Percentiles rank a stretch among this genome's conserved stretches.
These are phyloP conservation scores for Ellobium chinense DNA, from an alignment of 2,888 invertebrate species.

Conservation along the genomic window DNA sequence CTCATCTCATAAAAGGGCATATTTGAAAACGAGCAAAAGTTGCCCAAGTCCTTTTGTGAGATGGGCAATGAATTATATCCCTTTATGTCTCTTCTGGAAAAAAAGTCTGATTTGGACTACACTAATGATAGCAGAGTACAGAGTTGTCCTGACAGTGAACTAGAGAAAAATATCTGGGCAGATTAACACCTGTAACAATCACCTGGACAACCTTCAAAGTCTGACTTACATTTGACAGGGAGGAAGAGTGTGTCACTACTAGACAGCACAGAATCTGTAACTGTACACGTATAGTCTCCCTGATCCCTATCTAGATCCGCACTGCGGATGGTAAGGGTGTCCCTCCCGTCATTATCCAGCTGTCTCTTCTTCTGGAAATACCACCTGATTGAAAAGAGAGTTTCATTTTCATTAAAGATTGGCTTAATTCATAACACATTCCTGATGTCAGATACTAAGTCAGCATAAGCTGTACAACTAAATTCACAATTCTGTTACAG, in stretches of 20 bases:
- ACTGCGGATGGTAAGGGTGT: neutral
- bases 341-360: neutral
- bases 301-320: neutral
- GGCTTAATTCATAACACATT: neutral
- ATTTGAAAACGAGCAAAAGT: too few relatives aligned
- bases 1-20: too few relatives aligned
- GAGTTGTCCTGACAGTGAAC: too few relatives aligned
- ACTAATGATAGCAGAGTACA: too few relatives aligned
- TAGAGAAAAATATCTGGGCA: too few relatives aligned
- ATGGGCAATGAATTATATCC: too few relatives aligned
- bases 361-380: neutral
- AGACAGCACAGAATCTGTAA: neutral
- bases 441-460: neutral
- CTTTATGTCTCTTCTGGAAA: too few relatives aligned
- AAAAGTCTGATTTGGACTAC: too few relatives aligned
- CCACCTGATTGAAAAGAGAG: conserved; percentile 16
- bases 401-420: neutral
- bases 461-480: neutral
- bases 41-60: too few relatives aligned
- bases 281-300: conserved; percentile 32
- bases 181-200: too few relatives aligned
- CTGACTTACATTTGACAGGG: conserved; percentile 38
- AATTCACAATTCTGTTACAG: too few relatives aligned
- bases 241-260: conserved; percentile 24
- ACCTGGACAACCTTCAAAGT: too few relatives aligned